Evolutionary conservation across 2,888 invertebrate genomes (phyloP).

Genomic region (Drosophila paramelanica): DNA sequence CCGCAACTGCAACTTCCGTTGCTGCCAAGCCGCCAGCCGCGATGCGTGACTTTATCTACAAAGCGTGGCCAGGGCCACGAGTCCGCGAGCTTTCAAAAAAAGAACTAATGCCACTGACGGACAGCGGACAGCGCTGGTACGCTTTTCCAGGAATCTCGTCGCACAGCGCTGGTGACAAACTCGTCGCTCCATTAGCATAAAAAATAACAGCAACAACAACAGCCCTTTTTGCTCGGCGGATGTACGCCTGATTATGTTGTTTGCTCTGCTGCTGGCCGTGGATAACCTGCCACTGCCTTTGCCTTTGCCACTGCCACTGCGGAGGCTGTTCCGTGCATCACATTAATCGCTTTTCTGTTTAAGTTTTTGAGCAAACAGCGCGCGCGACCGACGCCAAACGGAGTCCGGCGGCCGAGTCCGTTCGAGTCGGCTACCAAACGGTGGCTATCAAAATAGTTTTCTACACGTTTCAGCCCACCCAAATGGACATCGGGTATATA

Average conservation of each 20-base stretch:
- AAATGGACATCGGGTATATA: constrained; percentile 55
- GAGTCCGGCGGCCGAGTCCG: neutral
- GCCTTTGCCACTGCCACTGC: neutral
- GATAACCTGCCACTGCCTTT: constrained; percentile 12
- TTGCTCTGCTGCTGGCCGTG: constrained; percentile 40
- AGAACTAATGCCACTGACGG: constrained; percentile 42
- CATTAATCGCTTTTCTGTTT: constrained; percentile 75
- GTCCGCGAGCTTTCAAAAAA: constrained; percentile 37
- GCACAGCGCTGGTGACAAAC: constrained; percentile 68
- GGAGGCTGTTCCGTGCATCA: constrained; percentile 45
- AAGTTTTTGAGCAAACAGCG: constrained; percentile 60
- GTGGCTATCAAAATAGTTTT: constrained; percentile 78
- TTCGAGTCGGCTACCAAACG: constrained; percentile 25
- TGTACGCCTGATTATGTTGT: constrained; percentile 80
- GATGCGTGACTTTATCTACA: constrained; percentile 74
- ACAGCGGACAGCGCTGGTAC: constrained; percentile 5
- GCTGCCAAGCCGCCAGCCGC: constrained; percentile 53
- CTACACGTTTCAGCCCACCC: constrained; percentile 77
- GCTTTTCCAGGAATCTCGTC: constrained; percentile 66
- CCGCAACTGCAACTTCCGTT: constrained; percentile 73
- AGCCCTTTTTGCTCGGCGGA: constrained; percentile 43
- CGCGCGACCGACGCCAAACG: constrained; percentile 69
- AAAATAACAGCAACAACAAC: neutral
- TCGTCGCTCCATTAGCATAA: constrained; percentile 75
- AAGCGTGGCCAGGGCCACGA: constrained; percentile 55